These are phyloP conservation scores for Rhagonycha lutea DNA, from an alignment of 2,888 invertebrate species.

Conservation along the genomic window DNA sequence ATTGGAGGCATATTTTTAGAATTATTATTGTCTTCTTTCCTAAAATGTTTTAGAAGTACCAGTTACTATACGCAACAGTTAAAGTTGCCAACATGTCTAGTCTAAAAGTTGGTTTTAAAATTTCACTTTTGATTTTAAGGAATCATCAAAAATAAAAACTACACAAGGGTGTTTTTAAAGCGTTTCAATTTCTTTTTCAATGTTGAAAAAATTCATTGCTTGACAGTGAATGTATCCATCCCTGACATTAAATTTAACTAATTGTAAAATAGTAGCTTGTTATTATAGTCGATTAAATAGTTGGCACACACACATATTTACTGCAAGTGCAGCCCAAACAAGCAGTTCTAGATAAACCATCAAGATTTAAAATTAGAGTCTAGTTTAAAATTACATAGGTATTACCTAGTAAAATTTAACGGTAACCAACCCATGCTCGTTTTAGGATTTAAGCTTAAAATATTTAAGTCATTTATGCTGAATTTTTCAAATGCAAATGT, in stretches of 20 bases:
- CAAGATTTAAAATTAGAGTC: background rate
- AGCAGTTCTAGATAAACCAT: constrained; percentile 2
- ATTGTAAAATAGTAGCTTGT: background rate
- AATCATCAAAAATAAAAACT: background rate
- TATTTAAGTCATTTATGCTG: background rate
- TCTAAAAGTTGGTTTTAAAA: background rate
- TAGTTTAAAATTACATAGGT: background rate
- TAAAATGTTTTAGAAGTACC: background rate
- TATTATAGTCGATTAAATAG: background rate
- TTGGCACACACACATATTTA: constrained; percentile 17
- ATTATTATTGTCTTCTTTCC: background rate
- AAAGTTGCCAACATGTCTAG: background rate
- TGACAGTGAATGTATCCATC: background rate
- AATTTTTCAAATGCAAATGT: background rate
- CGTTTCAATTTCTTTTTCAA: background rate
- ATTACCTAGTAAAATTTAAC: background rate
- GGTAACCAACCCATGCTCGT: background rate
- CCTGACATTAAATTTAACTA: background rate
- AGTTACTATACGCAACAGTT: background rate
- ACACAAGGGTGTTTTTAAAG: background rate
- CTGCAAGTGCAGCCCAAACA: constrained; percentile 19
- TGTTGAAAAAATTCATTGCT: background rate
- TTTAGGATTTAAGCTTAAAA: background rate
- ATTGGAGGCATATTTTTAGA: background rate
- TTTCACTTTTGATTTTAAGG: background rate